Conservation (phyloP, 2,797 vertebrate genomes). For the Scolopax bukidnonensis region DNA sequence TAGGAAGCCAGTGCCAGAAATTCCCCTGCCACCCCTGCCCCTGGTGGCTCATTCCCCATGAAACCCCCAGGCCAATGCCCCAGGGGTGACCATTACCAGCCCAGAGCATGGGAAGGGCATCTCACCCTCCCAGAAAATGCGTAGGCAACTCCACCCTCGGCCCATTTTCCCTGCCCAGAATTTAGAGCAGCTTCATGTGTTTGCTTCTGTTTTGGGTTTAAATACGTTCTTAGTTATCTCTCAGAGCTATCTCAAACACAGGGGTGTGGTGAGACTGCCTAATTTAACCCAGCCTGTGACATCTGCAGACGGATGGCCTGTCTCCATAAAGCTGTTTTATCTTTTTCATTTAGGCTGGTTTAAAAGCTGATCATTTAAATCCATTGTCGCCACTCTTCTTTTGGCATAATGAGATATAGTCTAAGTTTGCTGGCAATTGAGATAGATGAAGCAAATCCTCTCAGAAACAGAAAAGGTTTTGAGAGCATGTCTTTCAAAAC, state of each 20-base stretch:
- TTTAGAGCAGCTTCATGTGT: background rate
- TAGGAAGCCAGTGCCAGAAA: background rate
- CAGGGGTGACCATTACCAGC: background rate
- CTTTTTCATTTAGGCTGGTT: background rate
- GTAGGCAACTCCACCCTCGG: background rate
- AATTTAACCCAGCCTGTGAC: slow-evolving; percentile 2
- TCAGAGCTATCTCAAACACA: slow-evolving; percentile 11
- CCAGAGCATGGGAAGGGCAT: background rate
- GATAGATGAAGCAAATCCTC: background rate
- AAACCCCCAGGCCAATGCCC: background rate
- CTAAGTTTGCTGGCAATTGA: background rate
- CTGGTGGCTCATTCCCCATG: background rate
- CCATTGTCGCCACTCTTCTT: background rate
- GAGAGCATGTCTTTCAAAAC: background rate
- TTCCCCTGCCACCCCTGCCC: background rate
- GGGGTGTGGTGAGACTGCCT: slow-evolving; percentile 7
- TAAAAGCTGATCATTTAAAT: slow-evolving; percentile 1
- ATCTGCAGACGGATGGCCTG: background rate
- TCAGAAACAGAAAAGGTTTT: background rate
- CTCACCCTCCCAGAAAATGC: background rate
- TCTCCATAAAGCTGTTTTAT: background rate
- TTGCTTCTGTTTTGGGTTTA: slow-evolving; percentile 42
- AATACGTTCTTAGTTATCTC: slow-evolving; percentile 11
- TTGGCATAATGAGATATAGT: background rate
- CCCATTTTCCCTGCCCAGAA: background rate